Base-by-base conservation (phyloP, 1,140 invertebrate genomes). In the Macrocentrus cingulum region DNA sequence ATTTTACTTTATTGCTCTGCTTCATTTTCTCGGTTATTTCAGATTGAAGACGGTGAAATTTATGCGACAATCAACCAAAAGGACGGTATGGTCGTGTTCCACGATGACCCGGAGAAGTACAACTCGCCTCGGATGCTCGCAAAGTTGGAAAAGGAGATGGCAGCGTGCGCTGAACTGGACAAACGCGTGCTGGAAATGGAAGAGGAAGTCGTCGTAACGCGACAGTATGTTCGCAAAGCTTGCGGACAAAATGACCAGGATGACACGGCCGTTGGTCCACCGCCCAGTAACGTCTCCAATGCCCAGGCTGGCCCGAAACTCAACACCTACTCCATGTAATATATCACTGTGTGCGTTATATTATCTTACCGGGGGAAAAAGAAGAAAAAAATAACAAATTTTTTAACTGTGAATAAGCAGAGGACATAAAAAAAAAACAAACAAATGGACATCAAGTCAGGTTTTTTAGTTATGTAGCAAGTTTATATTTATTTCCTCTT, bases 1-100 rank as follows among this genome's bases (percentile, higher is more conserved):
- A 7, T 20, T 3, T 19, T 45, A 7, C 42, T 23, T 45, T 3
- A 19, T 23, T 11, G 16, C 15, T 45, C 42, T 15, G 18, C 46
- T 59, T 42, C 41, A 64, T 15, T 32, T n/a, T 48, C 15, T 15
- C 44, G 54, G 44, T 51, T 50, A 53, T 44, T 54, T 45, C 68
- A 97, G 95, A 98, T 99, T 67, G 93, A 97, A 82, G 93, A 97
- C 80, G 91, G 92, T 49, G 94, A 98, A 82, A 98, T 99, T 63
- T 97, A 91, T 84, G 96, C 95, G 0, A 92, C 91, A 60, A 98
- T 99, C 50, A 97, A 98, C 82, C 94, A 98, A 80, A 95, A 95
- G 78, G 95, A 98, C 81, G 95, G 95, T 8, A 99, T 98, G 95
- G 95, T 99, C 11, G 83, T 94, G 19, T 98, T 99, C 74, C 88